phyloP scores from a whole-genome alignment of 2,888 invertebrate species.

The Temnothorax rugatulus region DNA sequence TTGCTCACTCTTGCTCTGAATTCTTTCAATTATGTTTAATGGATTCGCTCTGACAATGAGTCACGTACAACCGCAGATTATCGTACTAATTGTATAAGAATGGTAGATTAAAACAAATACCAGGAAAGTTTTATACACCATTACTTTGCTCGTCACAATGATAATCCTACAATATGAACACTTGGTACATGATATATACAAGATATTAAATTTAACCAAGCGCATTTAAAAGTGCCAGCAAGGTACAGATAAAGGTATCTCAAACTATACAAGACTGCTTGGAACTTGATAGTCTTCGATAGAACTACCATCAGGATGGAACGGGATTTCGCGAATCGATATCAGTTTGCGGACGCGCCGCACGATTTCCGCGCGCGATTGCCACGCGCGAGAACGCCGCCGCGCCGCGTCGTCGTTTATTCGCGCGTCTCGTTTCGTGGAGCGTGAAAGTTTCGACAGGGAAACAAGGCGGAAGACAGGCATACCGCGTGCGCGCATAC shows the following conservation, averaged over 20 bases:
- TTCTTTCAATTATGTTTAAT: neutral
- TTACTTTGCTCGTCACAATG: neutral
- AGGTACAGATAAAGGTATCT: neutral
- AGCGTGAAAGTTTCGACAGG: slow-evolving; percentile 56
- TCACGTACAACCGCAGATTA: neutral
- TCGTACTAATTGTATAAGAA: neutral
- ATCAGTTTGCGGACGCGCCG: slow-evolving; percentile 15
- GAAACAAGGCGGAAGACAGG: slow-evolving; percentile 38
- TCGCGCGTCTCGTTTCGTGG: slow-evolving; percentile 37
- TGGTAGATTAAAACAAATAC: neutral
- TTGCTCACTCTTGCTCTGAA: neutral
- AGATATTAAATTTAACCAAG: neutral
- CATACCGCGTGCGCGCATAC: slow-evolving; percentile 29
- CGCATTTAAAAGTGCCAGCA: neutral
- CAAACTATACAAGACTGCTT: neutral
- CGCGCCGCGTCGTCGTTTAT: slow-evolving; percentile 26
- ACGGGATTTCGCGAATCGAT: slow-evolving; percentile 20
- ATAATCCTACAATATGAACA: neutral
- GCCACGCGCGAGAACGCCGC: slow-evolving; percentile 27
- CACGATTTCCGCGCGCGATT: slow-evolving; percentile 40
- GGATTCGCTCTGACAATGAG: neutral
- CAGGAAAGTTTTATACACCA: neutral
- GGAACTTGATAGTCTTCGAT: too few relatives aligned
- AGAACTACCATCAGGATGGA: neutral
- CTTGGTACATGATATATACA: neutral